phyloP scores from a whole-genome alignment of 2,113 vertebrate genomes.

The Burhinus bistriatus region DNA sequence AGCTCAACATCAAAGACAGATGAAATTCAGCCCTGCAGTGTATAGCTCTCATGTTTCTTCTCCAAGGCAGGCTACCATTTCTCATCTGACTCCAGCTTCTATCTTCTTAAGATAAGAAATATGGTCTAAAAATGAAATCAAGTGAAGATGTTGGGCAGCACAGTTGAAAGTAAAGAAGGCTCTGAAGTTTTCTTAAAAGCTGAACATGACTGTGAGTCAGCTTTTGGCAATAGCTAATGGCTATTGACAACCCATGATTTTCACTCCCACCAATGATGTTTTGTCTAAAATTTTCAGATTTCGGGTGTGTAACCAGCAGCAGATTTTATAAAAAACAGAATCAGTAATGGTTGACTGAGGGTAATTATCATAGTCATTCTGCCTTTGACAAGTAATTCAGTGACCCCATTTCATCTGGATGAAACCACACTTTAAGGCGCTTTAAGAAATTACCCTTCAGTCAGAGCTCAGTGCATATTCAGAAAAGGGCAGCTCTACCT shows the following conservation, averaged over 20 bases:
- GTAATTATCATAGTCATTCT: slow-evolving; percentile 42
- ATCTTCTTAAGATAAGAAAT: not conserved
- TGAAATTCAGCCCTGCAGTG: not conserved
- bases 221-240: not conserved
- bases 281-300: slow-evolving; percentile 54
- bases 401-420: slow-evolving; percentile 44
- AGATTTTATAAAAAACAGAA: slow-evolving; percentile 58
- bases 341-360: slow-evolving; percentile 62
- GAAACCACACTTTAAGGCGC: not conserved
- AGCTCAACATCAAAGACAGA: not conserved
- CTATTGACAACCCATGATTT: not conserved
- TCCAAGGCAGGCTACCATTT: not conserved
- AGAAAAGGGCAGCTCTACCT: not conserved
- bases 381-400: slow-evolving; percentile 55
- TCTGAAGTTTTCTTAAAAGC: not conserved
- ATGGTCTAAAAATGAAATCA: not conserved
- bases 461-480: slow-evolving; percentile 30
- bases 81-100: not conserved
- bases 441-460: slow-evolving; percentile 19
- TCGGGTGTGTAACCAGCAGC: slow-evolving; percentile 15
- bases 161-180: not conserved
- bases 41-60: not conserved
- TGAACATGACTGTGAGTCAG: not conserved
- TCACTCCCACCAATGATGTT: slow-evolving; percentile 12
- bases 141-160: not conserved